These are phyloP conservation scores for Cyclargus thomasi DNA, from an alignment of 1,140 invertebrate genomes.

Conservation along the genomic window DNA sequence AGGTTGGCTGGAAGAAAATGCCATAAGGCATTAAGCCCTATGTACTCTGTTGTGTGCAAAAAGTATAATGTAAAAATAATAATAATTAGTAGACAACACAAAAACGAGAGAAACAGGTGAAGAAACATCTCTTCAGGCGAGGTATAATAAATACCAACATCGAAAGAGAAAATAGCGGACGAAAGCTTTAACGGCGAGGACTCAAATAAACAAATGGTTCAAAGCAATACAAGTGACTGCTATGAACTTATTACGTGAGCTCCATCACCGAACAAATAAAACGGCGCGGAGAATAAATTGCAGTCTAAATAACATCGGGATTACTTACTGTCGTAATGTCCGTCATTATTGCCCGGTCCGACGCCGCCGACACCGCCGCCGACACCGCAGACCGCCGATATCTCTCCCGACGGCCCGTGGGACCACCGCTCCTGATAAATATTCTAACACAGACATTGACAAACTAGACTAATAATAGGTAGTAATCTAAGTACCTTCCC, in stretches of 20 bases:
- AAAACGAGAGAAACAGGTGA: no score
- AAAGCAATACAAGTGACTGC: background rate
- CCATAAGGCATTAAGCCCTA: no score
- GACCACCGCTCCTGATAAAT: background rate
- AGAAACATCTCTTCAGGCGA: no score
- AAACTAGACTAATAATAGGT: background rate
- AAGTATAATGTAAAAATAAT: no score
- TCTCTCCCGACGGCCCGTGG: background rate
- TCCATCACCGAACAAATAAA: background rate
- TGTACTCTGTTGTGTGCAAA: no score
- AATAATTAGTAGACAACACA: no score
- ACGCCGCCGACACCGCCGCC: no score
- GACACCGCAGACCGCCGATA: background rate
- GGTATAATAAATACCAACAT: no score
- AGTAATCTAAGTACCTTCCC: background rate
- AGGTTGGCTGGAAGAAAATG: no score
- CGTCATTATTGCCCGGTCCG: conserved; percentile 14
- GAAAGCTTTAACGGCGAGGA: background rate
- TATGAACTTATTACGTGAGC: background rate
- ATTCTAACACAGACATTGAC: background rate
- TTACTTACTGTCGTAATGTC: conserved; percentile 18
- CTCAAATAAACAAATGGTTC: background rate
- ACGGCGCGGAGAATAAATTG: conserved; percentile 17
- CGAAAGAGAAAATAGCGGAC: background rate
- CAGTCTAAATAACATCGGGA: conserved; percentile 19